Evolutionary conservation across 2,797 vertebrate genomes (phyloP), one percentile per base, ranked within the genome.

Genomic region (Cygnus olor): DNA sequence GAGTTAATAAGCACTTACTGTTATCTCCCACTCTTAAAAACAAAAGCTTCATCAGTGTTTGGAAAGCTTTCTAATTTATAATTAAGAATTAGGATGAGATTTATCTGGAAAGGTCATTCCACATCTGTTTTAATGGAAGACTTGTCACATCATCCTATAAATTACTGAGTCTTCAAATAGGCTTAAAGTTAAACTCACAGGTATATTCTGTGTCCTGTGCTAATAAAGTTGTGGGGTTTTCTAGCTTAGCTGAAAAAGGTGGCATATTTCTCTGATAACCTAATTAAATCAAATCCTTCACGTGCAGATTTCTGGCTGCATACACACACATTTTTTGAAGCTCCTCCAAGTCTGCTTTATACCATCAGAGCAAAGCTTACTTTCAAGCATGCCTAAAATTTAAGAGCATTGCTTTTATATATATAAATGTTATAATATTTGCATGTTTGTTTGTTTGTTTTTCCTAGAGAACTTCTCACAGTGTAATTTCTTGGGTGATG

Each of bases 301-400:
- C 0, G 0, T 34, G 80, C 16, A 40, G 10, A 6, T 47, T 66
- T 51, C 44, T 30, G 56, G 42, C 38, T 57, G 24, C 14, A 9
- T 11, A 28, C 14, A 42, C 10, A 13, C 17, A 40, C 16, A 27
- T 72, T 63, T 73, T 80, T 54, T 28, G 5, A 71, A 80, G 38
- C 13, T 63, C 12, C 19, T 83, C 10, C 7, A n/a, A 44, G 58
- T 74, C 58, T 11, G 22, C 36, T 38, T 53, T 44, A 54, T 42
- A 45, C n/a, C 19, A 45, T 2, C 36, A 74, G 11, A 83, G 40
- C 12, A 47, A 89, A 91, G 49, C 27, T 22, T n/a, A n/a, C 61
- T 70, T 73, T 72, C 49, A 38, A 3, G 9, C 5, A 6, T n/a
- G 49, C 5, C 19, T 79, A 21, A 69, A 64, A 54, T 38, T 53